A percentile compares a stretch with the other conserved stretches of the same genome.
Conservation (phyloP, 2,113 vertebrate species). For the Hassar affinis region DNA sequence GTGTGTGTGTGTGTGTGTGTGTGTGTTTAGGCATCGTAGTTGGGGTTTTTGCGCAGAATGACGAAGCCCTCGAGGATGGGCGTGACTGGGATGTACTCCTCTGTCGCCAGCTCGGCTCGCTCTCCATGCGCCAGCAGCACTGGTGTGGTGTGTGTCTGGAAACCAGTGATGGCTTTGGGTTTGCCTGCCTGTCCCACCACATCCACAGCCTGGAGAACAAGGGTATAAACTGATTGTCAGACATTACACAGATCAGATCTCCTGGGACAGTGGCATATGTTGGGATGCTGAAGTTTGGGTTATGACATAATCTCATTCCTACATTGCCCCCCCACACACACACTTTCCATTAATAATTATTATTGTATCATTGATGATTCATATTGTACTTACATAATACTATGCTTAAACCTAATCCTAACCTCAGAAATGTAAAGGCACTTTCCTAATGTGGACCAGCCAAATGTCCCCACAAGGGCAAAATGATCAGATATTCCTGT, state of each 20-base stretch:
- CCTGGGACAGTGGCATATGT: not conserved
- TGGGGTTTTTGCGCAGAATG: constrained; percentile 96
- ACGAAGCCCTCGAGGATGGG: constrained; percentile 97
- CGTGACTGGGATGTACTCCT: constrained; percentile 91
- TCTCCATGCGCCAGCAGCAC: constrained; percentile 95
- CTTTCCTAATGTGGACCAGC: too few species aligned
- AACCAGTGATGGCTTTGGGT: constrained; percentile 97
- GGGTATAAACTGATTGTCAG: not conserved
- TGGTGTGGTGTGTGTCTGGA: constrained; percentile 98
- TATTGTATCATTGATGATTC: too few species aligned
- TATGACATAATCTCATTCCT: not conserved
- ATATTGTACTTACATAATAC: too few species aligned
- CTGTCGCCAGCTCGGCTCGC: constrained; percentile 93
- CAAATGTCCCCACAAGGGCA: too few species aligned
- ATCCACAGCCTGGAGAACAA: constrained; percentile 83
- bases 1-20: constrained; percentile 48
- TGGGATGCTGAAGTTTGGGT: not conserved
- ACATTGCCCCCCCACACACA: not conserved
- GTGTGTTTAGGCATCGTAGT: constrained; percentile 81
- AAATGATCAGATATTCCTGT: too few species aligned
- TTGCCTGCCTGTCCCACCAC: constrained; percentile 98
- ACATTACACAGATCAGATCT: not conserved
- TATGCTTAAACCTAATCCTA: too few species aligned
- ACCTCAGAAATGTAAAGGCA: too few species aligned
- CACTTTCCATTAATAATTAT: too few species aligned